phyloP scores from a whole-genome alignment of 2,113 vertebrate species.

The Terrapene triunguis region DNA sequence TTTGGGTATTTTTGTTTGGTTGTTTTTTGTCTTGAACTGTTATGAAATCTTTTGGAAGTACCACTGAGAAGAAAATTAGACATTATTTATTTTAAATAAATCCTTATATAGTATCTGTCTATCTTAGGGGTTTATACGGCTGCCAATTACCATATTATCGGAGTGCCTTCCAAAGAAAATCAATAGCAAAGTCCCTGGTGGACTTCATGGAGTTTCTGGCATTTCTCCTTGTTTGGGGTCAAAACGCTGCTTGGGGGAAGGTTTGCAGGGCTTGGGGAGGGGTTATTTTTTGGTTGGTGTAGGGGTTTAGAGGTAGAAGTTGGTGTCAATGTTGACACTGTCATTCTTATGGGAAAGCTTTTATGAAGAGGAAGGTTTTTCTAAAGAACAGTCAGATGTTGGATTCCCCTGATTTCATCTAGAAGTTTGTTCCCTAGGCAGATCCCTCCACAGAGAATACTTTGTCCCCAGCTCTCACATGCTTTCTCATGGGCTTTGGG shows the following conservation, averaged over 20 bases:
- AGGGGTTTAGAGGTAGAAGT: neutral
- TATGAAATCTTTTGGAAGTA: neutral
- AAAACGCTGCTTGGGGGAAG: neutral
- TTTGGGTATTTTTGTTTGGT: too few relatives aligned
- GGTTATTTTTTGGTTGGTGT: neutral
- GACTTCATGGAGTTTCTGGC: neutral
- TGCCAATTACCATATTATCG: neutral
- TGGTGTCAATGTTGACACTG: too few relatives aligned
- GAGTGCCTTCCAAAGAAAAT: neutral
- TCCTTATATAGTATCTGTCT: neutral
- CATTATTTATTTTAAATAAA: too few relatives aligned
- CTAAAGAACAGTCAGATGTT: too few relatives aligned
- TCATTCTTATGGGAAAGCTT: too few relatives aligned
- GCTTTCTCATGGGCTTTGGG: too few relatives aligned
- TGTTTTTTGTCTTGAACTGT: neutral
- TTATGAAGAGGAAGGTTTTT: too few relatives aligned
- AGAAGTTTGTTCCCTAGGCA: too few relatives aligned
- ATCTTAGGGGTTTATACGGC: neutral
- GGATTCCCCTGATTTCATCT: too few relatives aligned
- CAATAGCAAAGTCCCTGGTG: rapidly evolving
- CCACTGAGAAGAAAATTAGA: neutral
- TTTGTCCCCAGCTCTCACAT: too few relatives aligned
- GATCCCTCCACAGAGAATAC: too few relatives aligned
- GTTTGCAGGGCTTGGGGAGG: neutral
- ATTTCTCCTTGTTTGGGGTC: neutral